A percentile compares a stretch with the other conserved stretches of the same genome.
Conservation (phyloP, 2,797 vertebrate genomes). For the Manis javanica region DNA sequence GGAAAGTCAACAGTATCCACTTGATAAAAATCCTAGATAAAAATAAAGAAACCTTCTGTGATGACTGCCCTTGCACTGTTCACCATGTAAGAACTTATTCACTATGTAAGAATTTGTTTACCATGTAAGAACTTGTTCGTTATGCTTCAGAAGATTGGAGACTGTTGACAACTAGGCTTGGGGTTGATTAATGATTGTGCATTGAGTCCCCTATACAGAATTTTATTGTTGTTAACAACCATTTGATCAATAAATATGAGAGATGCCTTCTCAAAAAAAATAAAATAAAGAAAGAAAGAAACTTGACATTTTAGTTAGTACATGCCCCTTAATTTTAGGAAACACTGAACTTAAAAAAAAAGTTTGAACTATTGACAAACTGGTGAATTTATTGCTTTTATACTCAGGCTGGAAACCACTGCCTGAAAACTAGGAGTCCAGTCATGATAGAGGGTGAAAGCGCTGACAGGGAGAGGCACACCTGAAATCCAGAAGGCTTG, state of each 20-base stretch:
- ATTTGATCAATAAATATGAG: too few relatives aligned
- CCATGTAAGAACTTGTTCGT: too few relatives aligned
- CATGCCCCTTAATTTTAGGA: constrained; percentile 52
- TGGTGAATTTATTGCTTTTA: neutral
- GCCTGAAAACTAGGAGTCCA: neutral
- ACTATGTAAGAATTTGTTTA: too few relatives aligned
- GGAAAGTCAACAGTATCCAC: neutral
- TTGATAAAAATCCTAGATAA: constrained; percentile 41
- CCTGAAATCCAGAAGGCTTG: neutral
- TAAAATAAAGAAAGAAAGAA: constrained; percentile 29
- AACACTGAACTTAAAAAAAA: constrained; percentile 19
- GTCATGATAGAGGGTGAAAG: neutral
- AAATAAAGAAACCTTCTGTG: neutral
- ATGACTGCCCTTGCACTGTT: too few relatives aligned
- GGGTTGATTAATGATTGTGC: too few relatives aligned
- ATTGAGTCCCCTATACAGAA: too few relatives aligned
- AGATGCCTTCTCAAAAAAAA: too few relatives aligned
- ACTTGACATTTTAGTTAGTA: constrained; percentile 44
- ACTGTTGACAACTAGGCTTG: too few relatives aligned
- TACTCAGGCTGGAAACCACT: neutral
- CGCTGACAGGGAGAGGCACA: neutral
- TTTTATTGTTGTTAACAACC: too few relatives aligned
- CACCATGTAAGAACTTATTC: too few relatives aligned
- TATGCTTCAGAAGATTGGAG: too few relatives aligned
- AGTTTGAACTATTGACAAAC: neutral